A percentile compares a stretch with the other conserved stretches of the same genome.
Conservation (phyloP, 53 echinoderm and acorn worm species). For the Echinarachnius parma region DNA sequence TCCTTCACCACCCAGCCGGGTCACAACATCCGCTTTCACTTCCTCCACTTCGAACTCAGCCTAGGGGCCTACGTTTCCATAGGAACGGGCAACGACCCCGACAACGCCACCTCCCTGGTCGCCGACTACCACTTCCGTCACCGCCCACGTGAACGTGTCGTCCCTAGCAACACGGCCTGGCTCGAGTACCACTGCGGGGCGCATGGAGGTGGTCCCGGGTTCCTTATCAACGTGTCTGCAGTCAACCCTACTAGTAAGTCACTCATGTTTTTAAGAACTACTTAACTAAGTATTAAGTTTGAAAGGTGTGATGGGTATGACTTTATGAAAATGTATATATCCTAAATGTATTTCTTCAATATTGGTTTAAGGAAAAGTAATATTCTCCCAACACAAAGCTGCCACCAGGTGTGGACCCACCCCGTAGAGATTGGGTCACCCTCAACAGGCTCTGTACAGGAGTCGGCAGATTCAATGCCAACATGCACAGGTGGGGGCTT, state of each 20-base stretch:
- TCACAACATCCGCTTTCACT: neutral
- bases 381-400: neutral
- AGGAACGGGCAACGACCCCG: constrained; percentile 6
- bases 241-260: constrained; percentile 13
- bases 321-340: too few species aligned
- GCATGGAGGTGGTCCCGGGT: neutral
- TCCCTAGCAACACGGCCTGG: constrained; percentile 13
- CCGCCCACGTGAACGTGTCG: neutral
- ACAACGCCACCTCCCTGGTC: neutral
- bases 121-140: constrained; percentile 14
- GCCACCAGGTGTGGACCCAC: too few species aligned
- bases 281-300: too few species aligned
- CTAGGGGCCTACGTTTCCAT: neutral
- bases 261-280: neutral
- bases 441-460: too few species aligned
- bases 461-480: too few species aligned
- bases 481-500: too few species aligned
- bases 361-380: neutral
- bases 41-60: neutral
- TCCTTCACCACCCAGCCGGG: neutral
- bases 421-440: too few species aligned
- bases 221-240: neutral
- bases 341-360: too few species aligned
- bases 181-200: constrained; percentile 20
- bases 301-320: too few species aligned